These are phyloP conservation scores for Deladenus siricidicola DNA, from an alignment of 2,888 invertebrate species.

Conservation along the genomic window DNA sequence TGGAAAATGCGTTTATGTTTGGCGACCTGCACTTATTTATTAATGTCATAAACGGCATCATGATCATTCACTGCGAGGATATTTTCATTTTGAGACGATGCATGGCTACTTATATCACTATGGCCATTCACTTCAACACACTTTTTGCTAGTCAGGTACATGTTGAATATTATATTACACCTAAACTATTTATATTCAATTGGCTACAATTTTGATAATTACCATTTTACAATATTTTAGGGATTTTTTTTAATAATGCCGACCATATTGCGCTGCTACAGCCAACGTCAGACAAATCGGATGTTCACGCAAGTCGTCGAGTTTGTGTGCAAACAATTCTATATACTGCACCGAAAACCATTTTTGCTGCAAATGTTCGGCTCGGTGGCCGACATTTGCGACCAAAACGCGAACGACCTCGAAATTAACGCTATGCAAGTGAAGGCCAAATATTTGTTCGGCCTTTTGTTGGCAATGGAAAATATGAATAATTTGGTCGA, in stretches of 20 bases:
- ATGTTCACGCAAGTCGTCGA: constrained; percentile 89
- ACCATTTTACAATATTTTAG: constrained; percentile 21
- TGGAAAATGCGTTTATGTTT: constrained; percentile 54
- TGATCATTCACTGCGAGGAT: constrained; percentile 88
- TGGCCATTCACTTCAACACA: constrained; percentile 93
- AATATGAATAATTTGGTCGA: constrained; percentile 65
- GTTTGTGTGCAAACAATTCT: constrained; percentile 96
- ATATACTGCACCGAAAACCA: constrained; percentile 90
- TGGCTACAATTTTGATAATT: too few species aligned
- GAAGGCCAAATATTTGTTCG: constrained; percentile 64
- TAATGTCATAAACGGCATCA: constrained; percentile 73
- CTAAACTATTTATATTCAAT: too few species aligned
- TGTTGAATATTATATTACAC: too few species aligned
- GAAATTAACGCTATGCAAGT: constrained; percentile 82
- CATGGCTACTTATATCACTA: constrained; percentile 92
- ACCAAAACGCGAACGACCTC: constrained; percentile 65
- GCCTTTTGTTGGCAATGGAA: constrained; percentile 79
- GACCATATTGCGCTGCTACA: constrained; percentile 86
- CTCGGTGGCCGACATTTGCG: constrained; percentile 87
- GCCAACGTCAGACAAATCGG: constrained; percentile 91
- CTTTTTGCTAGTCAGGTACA: constrained; percentile 86
- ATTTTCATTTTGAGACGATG: constrained; percentile 87
- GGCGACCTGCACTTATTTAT: constrained; percentile 93
- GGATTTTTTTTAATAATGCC: constrained; percentile 95
- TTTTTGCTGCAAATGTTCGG: constrained; percentile 69